A percentile compares a stretch with the other conserved stretches of the same genome.
phyloP scores from a whole-genome alignment of 2,113 vertebrate species.

The Takifugu bimaculatus region DNA sequence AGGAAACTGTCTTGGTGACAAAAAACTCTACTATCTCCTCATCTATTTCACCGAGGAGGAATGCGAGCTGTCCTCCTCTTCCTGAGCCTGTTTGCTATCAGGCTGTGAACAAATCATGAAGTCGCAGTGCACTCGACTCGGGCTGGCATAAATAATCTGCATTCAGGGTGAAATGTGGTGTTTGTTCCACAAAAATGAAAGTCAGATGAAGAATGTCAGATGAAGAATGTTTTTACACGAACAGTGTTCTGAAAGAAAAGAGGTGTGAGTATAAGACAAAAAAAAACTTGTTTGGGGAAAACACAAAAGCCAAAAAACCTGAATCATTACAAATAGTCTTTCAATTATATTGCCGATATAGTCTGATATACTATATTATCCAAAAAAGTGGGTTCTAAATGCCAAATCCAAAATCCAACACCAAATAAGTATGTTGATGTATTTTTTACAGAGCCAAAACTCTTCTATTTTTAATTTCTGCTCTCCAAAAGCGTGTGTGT shows the following conservation, averaged over 20 bases:
- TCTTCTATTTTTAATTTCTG: too few relatives aligned
- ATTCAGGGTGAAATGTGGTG: constrained; percentile 6
- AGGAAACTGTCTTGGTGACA: neutral
- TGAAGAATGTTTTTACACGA: neutral
- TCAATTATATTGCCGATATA: too few relatives aligned
- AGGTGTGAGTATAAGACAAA: neutral
- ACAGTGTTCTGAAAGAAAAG: constrained; percentile 4
- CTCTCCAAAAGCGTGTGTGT: too few relatives aligned
- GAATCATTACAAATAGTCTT: too few relatives aligned
- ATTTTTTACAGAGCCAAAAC: too few relatives aligned
- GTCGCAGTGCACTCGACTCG: neutral
- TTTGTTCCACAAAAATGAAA: neutral
- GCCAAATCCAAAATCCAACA: too few relatives aligned
- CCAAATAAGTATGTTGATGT: too few relatives aligned
- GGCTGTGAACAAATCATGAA: neutral
- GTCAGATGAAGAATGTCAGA: constrained; percentile 2
- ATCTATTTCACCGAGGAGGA: too few relatives aligned
- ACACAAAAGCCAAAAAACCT: too few relatives aligned
- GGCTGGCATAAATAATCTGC: constrained; percentile 14
- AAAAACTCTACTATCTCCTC: too few relatives aligned
- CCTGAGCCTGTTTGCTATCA: constrained; percentile 8
- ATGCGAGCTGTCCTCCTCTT: neutral
- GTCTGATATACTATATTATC: too few relatives aligned
- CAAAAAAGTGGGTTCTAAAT: too few relatives aligned
- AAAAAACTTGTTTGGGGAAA: neutral